Evolutionary conservation across 2,113 vertebrate species (phyloP).

Genomic region (Rhinoderma darwinii): DNA sequence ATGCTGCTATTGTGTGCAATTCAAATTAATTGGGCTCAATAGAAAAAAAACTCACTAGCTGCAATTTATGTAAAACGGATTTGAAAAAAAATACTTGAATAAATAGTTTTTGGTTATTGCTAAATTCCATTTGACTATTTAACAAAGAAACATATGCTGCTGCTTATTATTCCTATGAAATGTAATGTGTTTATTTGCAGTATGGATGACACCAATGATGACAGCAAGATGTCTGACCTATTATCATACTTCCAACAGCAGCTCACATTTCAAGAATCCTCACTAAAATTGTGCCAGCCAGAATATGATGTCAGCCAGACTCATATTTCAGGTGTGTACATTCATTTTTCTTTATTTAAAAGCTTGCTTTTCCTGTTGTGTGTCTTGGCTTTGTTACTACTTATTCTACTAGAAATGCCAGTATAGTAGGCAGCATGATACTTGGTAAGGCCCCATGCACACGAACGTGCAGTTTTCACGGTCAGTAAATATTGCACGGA

Average conservation of each 20-base stretch:
- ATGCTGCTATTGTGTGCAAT: too few species aligned
- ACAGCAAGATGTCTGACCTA: slow-evolving; percentile 88
- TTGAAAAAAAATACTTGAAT: too few species aligned
- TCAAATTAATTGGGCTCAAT: too few species aligned
- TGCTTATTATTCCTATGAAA: neutral
- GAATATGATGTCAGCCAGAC: slow-evolving; percentile 83
- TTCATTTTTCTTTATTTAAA: neutral
- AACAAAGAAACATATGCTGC: neutral
- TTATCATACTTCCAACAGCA: slow-evolving; percentile 91
- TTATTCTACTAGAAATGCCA: neutral
- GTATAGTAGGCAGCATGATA: too few species aligned
- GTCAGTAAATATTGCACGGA: too few species aligned
- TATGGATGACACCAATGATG: slow-evolving; percentile 79
- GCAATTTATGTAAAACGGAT: too few species aligned
- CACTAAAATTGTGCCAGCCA: slow-evolving; percentile 89
- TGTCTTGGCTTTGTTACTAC: neutral
- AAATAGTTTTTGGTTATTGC: too few species aligned
- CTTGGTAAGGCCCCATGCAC: too few species aligned
- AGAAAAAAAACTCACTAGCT: too few species aligned
- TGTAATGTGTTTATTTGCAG: slow-evolving; percentile 67
- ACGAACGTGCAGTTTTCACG: too few species aligned
- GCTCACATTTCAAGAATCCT: slow-evolving; percentile 82
- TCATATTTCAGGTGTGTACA: slow-evolving; percentile 89
- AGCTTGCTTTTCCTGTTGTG: neutral
- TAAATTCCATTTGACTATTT: neutral